Evolutionary conservation across 2,888 invertebrate genomes (phyloP).

Genomic region (Drosophila paramelanica): DNA sequence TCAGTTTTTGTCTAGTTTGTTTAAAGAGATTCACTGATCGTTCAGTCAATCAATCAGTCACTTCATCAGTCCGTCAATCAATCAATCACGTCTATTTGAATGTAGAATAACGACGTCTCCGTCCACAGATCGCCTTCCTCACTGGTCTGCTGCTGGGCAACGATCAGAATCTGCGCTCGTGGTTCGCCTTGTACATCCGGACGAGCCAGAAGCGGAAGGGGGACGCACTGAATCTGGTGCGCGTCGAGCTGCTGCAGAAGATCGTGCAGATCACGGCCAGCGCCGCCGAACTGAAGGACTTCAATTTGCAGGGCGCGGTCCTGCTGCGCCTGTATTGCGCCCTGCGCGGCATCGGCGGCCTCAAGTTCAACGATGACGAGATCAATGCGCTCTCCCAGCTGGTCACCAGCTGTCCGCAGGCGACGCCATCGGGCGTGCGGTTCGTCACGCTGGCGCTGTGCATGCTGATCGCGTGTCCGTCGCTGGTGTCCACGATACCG

Average conservation of each 20-base stretch:
- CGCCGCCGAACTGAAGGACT: conserved; percentile 88
- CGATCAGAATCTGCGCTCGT: conserved; percentile 94
- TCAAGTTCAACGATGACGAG: conserved; percentile 98
- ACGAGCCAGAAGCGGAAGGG: conserved; percentile 89
- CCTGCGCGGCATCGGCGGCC: conserved; percentile 95
- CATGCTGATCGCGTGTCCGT: conserved; percentile 97
- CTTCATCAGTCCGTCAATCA: no score
- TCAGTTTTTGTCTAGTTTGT: no score
- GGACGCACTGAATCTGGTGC: conserved; percentile 87
- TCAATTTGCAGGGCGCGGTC: conserved; percentile 94
- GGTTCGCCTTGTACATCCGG: conserved; percentile 96
- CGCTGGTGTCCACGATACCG: conserved; percentile 90
- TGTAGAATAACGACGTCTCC: no score
- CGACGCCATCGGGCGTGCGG: conserved; percentile 95
- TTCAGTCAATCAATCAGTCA: no score
- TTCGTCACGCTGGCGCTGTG: conserved; percentile 97
- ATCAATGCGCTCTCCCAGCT: conserved; percentile 92
- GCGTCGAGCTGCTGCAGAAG: conserved; percentile 91
- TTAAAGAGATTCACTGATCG: no score
- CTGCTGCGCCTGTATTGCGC: conserved; percentile 96
- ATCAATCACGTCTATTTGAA: no score
- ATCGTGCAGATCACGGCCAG: conserved; percentile 88
- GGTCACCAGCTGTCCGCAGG: conserved; percentile 94
- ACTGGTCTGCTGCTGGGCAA: conserved; percentile 95
- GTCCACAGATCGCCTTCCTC: conserved; percentile 91